These are phyloP conservation scores for Condylura cristata DNA, from an alignment of 2,113 vertebrate genomes.

Conservation along the genomic window DNA sequence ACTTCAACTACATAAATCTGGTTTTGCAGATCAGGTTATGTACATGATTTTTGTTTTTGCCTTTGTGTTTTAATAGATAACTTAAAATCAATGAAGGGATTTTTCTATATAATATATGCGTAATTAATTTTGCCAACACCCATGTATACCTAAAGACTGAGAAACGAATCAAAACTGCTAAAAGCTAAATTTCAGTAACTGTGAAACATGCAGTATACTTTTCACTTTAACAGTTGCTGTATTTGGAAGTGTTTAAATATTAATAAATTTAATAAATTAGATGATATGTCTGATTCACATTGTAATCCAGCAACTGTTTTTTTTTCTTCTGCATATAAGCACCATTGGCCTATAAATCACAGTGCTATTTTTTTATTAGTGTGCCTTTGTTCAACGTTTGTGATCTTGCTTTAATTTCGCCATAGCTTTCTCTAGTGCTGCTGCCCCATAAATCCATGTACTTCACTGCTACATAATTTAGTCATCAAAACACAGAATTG, in stretches of 20 bases:
- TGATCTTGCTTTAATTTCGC: background rate
- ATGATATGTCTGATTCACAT: background rate
- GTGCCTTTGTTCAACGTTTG: background rate
- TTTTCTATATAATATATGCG: background rate
- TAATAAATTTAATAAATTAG: background rate
- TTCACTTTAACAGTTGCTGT: background rate
- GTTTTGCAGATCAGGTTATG: background rate
- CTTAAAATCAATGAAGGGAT: background rate
- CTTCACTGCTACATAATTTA: background rate
- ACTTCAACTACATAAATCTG: background rate
- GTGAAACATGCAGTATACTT: background rate
- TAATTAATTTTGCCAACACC: background rate
- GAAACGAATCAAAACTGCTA: constrained; percentile 9
- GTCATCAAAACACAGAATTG: background rate
- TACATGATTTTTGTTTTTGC: background rate
- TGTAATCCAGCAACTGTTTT: background rate
- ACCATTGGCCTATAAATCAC: background rate
- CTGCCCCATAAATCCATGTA: background rate
- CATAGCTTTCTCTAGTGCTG: background rate
- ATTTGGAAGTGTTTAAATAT: background rate
- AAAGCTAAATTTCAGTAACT: background rate
- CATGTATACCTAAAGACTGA: background rate
- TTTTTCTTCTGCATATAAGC: constrained; percentile 37
- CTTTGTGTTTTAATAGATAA: background rate
- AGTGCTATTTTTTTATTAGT: background rate